Evolutionary conservation across 2,888 invertebrate genomes (phyloP).

Genomic region (Volucella zonaria): DNA sequence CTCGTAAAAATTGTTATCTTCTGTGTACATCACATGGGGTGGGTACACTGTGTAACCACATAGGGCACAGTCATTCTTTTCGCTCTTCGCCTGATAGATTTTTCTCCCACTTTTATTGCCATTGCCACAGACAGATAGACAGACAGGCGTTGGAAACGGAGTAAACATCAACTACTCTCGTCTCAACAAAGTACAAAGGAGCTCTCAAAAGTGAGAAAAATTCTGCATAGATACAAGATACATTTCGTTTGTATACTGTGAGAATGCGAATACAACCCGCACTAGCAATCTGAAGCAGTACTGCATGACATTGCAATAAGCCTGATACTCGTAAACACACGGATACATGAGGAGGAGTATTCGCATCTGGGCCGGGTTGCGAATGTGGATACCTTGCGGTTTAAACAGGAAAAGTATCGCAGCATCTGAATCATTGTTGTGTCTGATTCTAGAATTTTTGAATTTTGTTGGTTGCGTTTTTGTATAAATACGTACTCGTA

Average conservation of each 20-base stretch:
- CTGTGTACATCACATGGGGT: conserved; percentile 54
- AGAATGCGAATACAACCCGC: conserved; percentile 28
- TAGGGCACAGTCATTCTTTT: conserved; percentile 53
- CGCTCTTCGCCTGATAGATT: conserved; percentile 43
- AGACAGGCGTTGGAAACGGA: conserved; percentile 54
- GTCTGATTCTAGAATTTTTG: conserved; percentile 67
- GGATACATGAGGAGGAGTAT: neutral
- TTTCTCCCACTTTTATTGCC: conserved; percentile 13
- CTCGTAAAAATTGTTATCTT: conserved; percentile 70
- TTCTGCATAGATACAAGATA: conserved; percentile 60
- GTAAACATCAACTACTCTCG: conserved; percentile 63
- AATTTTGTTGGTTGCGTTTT: conserved; percentile 20
- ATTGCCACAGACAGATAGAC: neutral
- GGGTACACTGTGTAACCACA: conserved; percentile 39
- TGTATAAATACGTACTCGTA: neutral
- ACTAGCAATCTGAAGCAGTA: conserved; percentile 4
- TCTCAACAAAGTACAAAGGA: conserved; percentile 28
- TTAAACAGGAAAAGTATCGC: conserved; percentile 61
- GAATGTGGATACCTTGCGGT: conserved; percentile 31
- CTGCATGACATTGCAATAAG: conserved; percentile 64
- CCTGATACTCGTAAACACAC: conserved; percentile 26
- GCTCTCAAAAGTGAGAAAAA: conserved; percentile 58
- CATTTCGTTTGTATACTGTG: conserved; percentile 50
- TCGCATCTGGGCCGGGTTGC: neutral
- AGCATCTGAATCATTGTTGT: conserved; percentile 59